A percentile compares a stretch with the other conserved stretches of the same genome.
Conservation (phyloP, 2,113 vertebrate genomes). For the Anhinga rufa region DNA sequence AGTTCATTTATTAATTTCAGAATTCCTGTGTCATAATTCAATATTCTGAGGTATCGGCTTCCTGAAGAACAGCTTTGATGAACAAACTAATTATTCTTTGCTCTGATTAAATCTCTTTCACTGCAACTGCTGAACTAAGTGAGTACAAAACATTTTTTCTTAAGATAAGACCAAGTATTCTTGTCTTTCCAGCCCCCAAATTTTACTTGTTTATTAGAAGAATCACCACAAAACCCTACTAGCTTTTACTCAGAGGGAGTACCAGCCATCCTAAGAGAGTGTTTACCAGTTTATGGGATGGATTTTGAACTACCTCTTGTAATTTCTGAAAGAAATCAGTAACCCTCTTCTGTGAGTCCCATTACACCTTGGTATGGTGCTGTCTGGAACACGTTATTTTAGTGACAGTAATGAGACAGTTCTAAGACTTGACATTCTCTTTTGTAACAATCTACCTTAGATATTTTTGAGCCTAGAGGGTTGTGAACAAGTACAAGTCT, state of each 20-base stretch:
- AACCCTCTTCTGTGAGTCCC: not conserved
- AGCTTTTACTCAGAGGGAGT: not conserved
- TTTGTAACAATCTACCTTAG: not conserved
- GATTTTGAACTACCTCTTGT: not conserved
- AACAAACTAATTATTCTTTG: not conserved
- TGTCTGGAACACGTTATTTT: accelerated
- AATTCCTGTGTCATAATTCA: not conserved
- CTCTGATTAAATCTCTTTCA: not conserved
- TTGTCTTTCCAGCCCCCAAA: not conserved
- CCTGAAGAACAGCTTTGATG: not conserved
- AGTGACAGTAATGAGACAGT: not conserved
- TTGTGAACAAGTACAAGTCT: not conserved
- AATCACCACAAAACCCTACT: not conserved
- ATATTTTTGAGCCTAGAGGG: not conserved
- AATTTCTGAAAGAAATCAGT: not conserved
- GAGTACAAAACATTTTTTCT: not conserved
- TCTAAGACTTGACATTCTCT: not conserved
- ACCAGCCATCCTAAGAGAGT: not conserved
- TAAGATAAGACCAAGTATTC: not conserved
- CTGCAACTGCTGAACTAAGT: not conserved
- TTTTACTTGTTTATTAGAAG: not conserved
- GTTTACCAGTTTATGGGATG: not conserved
- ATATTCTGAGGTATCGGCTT: not conserved
- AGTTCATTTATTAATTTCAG: not conserved
- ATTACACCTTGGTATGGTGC: not conserved